These are phyloP conservation scores for Tinea trinotella DNA, from an alignment of 2,888 invertebrate species.

Conservation along the genomic window DNA sequence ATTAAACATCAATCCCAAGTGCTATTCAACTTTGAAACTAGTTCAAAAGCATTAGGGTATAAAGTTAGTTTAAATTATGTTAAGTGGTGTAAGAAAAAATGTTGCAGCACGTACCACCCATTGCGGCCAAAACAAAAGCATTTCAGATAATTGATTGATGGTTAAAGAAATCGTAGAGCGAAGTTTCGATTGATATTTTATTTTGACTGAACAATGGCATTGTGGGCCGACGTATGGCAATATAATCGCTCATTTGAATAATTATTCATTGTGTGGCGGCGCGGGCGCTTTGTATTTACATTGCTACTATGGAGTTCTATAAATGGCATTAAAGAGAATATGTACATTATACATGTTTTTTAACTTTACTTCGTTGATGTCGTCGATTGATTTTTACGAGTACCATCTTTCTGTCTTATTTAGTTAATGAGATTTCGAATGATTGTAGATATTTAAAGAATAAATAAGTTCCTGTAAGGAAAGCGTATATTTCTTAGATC, in stretches of 20 bases:
- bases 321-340: no score
- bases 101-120: constrained; percentile 28
- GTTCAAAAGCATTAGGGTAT: background rate
- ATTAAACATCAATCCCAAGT: background rate
- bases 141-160: constrained; percentile 49
- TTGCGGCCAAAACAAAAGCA: constrained; percentile 13
- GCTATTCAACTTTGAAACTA: background rate
- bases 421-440: no score
- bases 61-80: background rate
- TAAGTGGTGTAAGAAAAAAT: background rate
- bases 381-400: no score
- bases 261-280: constrained; percentile 1
- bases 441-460: no score
- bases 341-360: no score
- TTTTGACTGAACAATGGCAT: constrained; percentile 13
- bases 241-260: constrained; percentile 14
- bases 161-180: constrained; percentile 34
- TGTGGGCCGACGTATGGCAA: background rate
- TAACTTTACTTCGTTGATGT: no score
- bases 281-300: no score
- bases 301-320: no score
- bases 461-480: no score
- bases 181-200: constrained; percentile 18
- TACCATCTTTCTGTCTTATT: no score
- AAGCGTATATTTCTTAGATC: no score